A percentile compares a stretch with the other conserved stretches of the same genome.
phyloP scores from a whole-genome alignment of 2,113 vertebrate species.

The Narcine bancroftii region DNA sequence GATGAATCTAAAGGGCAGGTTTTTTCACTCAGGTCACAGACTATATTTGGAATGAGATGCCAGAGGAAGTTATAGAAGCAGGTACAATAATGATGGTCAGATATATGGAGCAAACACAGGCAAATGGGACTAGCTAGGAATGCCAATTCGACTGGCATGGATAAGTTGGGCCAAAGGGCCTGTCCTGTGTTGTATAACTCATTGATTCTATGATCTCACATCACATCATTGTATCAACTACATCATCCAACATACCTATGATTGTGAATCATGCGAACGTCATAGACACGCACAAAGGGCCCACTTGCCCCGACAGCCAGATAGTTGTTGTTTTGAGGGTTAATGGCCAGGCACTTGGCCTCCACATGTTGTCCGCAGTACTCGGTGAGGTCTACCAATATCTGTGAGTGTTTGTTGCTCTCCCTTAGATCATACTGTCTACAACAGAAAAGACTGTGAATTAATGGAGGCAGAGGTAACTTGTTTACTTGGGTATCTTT shows the following conservation, averaged over 20 bases:
- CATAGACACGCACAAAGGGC: slow-evolving; percentile 91
- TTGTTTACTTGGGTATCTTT: neutral
- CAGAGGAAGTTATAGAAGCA: no score
- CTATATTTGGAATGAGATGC: no score
- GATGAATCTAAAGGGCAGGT: no score
- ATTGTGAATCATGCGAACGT: slow-evolving; percentile 98
- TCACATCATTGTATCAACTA: neutral
- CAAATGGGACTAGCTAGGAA: no score
- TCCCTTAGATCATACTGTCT: slow-evolving; percentile 95
- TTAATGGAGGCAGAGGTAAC: neutral
- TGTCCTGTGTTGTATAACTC: no score
- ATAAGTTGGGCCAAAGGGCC: no score
- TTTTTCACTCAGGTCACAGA: no score
- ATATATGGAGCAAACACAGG: no score
- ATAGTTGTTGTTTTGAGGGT: slow-evolving; percentile 93
- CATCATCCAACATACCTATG: slow-evolving; percentile 64
- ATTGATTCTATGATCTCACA: no score
- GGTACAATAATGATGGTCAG: no score
- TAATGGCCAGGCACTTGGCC: slow-evolving; percentile 92
- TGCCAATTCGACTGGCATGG: no score
- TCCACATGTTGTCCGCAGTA: slow-evolving; percentile 95
- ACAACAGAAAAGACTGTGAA: slow-evolving; percentile 36
- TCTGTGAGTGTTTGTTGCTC: slow-evolving; percentile 88
- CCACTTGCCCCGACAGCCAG: slow-evolving; percentile 89
- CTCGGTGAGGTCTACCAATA: slow-evolving; percentile 89